Evolutionary conservation across 2,888 invertebrate species (phyloP).

Genomic region (Melanotus villosus): DNA sequence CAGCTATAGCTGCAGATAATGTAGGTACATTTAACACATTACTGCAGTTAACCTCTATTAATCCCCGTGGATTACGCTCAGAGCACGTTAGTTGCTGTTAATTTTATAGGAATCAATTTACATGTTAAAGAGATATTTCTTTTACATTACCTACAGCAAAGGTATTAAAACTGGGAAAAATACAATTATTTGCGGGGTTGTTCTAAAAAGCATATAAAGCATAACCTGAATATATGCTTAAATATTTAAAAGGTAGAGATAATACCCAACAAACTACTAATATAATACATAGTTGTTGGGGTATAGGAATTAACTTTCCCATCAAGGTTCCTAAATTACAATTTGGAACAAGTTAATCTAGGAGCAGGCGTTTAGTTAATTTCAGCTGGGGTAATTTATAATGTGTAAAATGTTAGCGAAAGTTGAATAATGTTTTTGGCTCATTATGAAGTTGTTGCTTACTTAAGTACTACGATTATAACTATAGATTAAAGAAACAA

Average conservation of each 20-base stretch:
- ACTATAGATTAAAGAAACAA: too few species aligned
- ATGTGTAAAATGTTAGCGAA: not conserved
- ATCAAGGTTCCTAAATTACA: not conserved
- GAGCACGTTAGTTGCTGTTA: not conserved
- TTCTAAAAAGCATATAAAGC: too few species aligned
- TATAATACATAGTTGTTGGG: constrained; percentile 3
- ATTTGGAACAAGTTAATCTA: not conserved
- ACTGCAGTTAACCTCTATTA: constrained; percentile 7
- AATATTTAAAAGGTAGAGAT: too few species aligned
- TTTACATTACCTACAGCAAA: too few species aligned
- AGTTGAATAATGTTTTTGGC: not conserved
- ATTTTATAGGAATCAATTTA: not conserved
- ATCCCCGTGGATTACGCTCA: not conserved
- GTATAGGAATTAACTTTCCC: constrained; percentile 1
- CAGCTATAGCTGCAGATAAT: not conserved
- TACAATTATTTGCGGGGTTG: too few species aligned
- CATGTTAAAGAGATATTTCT: not conserved
- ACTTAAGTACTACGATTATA: too few species aligned
- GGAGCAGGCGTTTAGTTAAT: not conserved
- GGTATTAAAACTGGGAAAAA: too few species aligned
- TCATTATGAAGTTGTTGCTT: too few species aligned
- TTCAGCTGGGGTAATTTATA: not conserved
- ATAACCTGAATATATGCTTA: too few species aligned
- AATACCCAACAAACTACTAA: too few species aligned
- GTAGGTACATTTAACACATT: not conserved